A percentile compares a stretch with the other conserved stretches of the same genome.
Conservation (phyloP, 2,797 vertebrate genomes). For the Rachycentron canadum region DNA sequence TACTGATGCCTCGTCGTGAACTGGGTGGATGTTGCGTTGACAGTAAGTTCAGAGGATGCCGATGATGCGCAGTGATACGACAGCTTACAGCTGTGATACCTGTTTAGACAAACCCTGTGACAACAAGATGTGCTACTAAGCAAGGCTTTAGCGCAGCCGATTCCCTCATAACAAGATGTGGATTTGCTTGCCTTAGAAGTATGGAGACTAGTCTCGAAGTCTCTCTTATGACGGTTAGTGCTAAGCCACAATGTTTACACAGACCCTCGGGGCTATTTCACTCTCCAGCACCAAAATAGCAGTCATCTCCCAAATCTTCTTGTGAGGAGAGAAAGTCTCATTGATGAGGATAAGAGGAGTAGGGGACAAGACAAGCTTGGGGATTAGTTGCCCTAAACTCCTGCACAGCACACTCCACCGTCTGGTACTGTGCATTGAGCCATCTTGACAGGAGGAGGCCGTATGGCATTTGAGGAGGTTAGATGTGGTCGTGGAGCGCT, state of each 20-base stretch:
- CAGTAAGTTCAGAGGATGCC: slow-evolving; percentile 76
- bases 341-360: slow-evolving; percentile 78
- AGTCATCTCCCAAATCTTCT: slow-evolving; percentile 79
- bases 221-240: slow-evolving; percentile 71
- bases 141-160: slow-evolving; percentile 73
- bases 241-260: slow-evolving; percentile 77
- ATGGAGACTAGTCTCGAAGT: slow-evolving; percentile 63
- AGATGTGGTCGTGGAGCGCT: slow-evolving; percentile 72
- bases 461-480: slow-evolving; percentile 73
- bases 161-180: slow-evolving; percentile 75
- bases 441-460: slow-evolving; percentile 74
- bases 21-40: slow-evolving; percentile 72
- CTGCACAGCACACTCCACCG: slow-evolving; percentile 68
- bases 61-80: slow-evolving; percentile 76
- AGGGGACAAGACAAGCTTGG: slow-evolving; percentile 80
- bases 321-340: slow-evolving; percentile 75
- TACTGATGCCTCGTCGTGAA: slow-evolving; percentile 71
- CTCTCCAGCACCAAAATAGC: slow-evolving; percentile 82
- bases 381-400: slow-evolving; percentile 82
- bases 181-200: slow-evolving; percentile 76
- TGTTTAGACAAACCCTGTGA: slow-evolving; percentile 83
- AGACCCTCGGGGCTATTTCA: slow-evolving; percentile 74
- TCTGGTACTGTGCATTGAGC: slow-evolving; percentile 76
- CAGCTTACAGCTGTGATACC: slow-evolving; percentile 82
- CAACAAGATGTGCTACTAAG: slow-evolving; percentile 80